These are phyloP conservation scores for Papilio helenus DNA, from an alignment of 1,140 invertebrate genomes.

Conservation along the genomic window DNA sequence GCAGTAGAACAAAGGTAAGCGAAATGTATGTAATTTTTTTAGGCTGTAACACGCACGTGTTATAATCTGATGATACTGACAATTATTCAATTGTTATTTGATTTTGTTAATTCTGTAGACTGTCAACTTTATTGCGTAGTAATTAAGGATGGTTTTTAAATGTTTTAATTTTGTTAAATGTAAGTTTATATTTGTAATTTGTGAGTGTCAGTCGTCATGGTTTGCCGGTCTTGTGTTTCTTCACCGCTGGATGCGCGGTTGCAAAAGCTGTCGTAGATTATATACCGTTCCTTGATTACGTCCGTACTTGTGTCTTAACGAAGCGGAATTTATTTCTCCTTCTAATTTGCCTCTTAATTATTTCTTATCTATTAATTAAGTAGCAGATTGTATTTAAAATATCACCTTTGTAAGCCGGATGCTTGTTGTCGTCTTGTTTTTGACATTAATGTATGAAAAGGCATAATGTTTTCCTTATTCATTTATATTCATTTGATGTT, in stretches of 20 bases:
- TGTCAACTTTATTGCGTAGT: conserved; percentile 32
- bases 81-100: background rate
- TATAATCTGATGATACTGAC: conserved; percentile 35
- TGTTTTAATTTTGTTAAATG: conserved; percentile 28
- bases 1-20: conserved; percentile 43
- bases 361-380: conserved; percentile 12
- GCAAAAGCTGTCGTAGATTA: conserved; percentile 71
- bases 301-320: conserved; percentile 66
- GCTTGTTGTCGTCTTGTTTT: conserved; percentile 2
- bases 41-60: conserved; percentile 31
- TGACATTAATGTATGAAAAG: conserved; percentile 4
- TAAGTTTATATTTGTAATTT: conserved; percentile 45
- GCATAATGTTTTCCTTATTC: conserved; percentile 10
- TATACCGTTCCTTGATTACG: conserved; percentile 59
- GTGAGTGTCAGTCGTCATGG: conserved; percentile 71
- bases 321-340: conserved; percentile 44
- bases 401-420: background rate
- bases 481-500: conserved; percentile 8
- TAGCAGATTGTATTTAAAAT: background rate
- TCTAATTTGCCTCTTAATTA: conserved; percentile 17
- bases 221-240: conserved; percentile 64
- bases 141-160: conserved; percentile 38
- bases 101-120: background rate
- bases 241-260: conserved; percentile 64
- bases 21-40: conserved; percentile 33